Conservation (phyloP, 2,888 invertebrate genomes). For the Campoletis raptor region DNA sequence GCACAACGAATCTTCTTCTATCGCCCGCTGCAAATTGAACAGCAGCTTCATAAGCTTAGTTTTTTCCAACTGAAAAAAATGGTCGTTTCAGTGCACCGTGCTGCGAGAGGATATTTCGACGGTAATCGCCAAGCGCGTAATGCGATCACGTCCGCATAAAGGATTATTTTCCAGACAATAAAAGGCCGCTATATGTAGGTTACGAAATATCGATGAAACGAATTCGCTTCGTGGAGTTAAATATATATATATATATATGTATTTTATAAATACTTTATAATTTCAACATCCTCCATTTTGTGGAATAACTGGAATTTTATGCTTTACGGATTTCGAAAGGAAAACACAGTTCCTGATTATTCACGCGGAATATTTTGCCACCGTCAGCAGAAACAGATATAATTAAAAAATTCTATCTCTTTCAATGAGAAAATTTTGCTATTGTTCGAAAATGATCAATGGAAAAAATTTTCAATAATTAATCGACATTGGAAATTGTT, state of each 20-base stretch:
- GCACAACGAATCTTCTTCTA: constrained; percentile 31
- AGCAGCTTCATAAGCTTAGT: constrained; percentile 28
- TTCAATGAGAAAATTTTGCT: neutral
- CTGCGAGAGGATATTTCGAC: constrained; percentile 27
- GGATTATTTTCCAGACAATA: constrained; percentile 65
- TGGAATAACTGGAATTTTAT: neutral
- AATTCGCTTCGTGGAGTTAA: neutral
- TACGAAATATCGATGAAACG: constrained; percentile 12
- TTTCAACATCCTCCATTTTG: neutral
- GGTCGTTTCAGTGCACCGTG: constrained; percentile 10
- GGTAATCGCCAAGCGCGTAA: constrained; percentile 65
- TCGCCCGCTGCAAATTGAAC: constrained; percentile 34
- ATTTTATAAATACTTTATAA: neutral
- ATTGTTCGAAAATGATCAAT: neutral
- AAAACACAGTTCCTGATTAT: neutral
- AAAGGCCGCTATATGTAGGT: constrained; percentile 26
- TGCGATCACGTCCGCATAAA: constrained; percentile 66
- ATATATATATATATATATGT: neutral
- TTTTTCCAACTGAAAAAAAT: constrained; percentile 37
- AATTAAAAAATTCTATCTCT: neutral
- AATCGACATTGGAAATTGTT: neutral
- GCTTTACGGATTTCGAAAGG: neutral
- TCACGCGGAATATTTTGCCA: neutral
- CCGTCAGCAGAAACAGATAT: neutral
- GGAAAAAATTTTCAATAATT: neutral